phyloP scores from a whole-genome alignment of 2,797 vertebrate species.

The Megaceryle alcyon region DNA sequence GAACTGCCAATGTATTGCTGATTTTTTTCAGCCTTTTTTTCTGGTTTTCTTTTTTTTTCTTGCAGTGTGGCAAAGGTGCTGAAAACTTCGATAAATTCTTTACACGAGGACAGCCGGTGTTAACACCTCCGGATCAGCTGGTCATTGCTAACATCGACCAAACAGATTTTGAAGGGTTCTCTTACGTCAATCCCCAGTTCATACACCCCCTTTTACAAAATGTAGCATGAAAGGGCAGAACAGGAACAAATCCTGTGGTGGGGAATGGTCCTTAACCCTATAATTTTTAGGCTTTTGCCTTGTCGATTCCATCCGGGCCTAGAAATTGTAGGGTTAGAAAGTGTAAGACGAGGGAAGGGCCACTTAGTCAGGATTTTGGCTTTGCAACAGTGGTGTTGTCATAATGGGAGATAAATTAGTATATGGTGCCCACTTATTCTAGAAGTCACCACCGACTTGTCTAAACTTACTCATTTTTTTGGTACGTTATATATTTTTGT shows the following conservation, averaged over 20 bases:
- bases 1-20: background rate
- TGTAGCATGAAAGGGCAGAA: constrained; percentile 84
- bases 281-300: constrained; percentile 71
- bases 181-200: constrained; percentile 93
- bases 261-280: constrained; percentile 64
- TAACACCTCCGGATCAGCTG: constrained; percentile 96
- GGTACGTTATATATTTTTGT: constrained; percentile 71
- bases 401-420: constrained; percentile 21
- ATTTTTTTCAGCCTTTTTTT: background rate
- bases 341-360: background rate
- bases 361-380: constrained; percentile 51
- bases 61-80: constrained; percentile 94
- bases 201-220: constrained; percentile 86
- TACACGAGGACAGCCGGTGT: constrained; percentile 92
- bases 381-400: constrained; percentile 29
- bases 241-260: constrained; percentile 12
- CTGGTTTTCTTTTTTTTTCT: constrained; percentile 5
- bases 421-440: constrained; percentile 19
- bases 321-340: constrained; percentile 73
- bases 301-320: constrained; percentile 65
- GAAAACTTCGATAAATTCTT: constrained; percentile 99
- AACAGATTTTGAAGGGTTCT: constrained; percentile 96
- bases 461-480: constrained; percentile 37
- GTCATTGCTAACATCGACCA: constrained; percentile 99
- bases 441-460: constrained; percentile 48